These are phyloP conservation scores for Strigamia maritima DNA, from an alignment of 2,888 invertebrate species.

Conservation along the genomic window DNA sequence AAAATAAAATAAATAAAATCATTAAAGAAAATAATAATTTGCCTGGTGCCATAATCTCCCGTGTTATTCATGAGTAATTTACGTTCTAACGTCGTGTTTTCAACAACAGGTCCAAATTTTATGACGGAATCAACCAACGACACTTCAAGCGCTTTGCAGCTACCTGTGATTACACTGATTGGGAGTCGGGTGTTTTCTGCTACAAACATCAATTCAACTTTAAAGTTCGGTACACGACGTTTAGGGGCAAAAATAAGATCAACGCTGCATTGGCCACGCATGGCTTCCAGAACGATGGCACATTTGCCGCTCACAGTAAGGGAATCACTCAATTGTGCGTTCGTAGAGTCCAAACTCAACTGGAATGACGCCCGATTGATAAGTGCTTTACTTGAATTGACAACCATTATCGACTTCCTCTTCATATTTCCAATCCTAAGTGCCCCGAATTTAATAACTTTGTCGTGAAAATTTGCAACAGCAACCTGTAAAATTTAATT, in stretches of 20 bases:
- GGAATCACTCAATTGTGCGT: not conserved
- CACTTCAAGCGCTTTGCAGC: not conserved
- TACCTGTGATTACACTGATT: not conserved
- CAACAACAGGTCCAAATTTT: not conserved
- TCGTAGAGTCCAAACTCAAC: not conserved
- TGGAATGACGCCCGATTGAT: not conserved
- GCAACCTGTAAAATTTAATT: not conserved
- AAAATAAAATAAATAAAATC: not conserved
- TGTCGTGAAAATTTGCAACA: not conserved
- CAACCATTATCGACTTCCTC: not conserved
- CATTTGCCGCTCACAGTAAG: not conserved
- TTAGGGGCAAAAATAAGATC: not conserved
- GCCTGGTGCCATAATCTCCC: not conserved
- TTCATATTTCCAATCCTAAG: not conserved
- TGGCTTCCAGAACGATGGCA: not conserved
- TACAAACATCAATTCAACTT: not conserved
- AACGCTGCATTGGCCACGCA: not conserved
- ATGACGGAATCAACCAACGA: not conserved
- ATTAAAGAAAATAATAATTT: not conserved
- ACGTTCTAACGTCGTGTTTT: not conserved
- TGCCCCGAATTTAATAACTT: not conserved
- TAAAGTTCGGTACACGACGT: not conserved
- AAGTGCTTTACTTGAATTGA: not conserved
- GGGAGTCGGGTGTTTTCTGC: not conserved
- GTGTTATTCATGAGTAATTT: not conserved